Evolutionary conservation across 2,113 vertebrate genomes (phyloP).

Genomic region (Edolisoma coerulescens): DNA sequence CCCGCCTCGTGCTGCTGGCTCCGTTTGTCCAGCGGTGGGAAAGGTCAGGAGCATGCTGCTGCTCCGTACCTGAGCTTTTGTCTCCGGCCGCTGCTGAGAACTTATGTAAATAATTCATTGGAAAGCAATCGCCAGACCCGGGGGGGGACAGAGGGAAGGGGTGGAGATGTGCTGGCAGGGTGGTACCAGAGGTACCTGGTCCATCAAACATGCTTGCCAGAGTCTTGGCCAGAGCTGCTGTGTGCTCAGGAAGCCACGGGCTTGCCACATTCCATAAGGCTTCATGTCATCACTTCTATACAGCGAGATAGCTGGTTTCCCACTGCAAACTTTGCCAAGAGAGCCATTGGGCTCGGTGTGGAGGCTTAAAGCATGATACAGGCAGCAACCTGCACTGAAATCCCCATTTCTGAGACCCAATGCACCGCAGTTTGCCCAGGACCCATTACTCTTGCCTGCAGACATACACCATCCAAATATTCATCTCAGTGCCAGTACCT

Average conservation of each 20-base stretch:
- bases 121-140: neutral
- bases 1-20: slow-evolving; percentile 59
- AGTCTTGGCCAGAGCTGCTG: neutral
- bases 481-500: neutral
- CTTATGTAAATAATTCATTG: slow-evolving; percentile 45
- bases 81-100: slow-evolving; percentile 14
- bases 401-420: neutral
- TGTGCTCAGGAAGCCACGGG: rapidly evolving
- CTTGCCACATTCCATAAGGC: neutral
- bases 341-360: neutral
- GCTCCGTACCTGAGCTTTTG: slow-evolving; percentile 80
- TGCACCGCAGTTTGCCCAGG: rapidly evolving
- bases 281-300: neutral
- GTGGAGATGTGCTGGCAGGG: neutral
- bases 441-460: neutral
- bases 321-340: neutral
- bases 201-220: rapidly evolving
- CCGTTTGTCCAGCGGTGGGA: slow-evolving; percentile 68
- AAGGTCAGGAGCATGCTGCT: slow-evolving; percentile 79
- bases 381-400: neutral
- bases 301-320: neutral
- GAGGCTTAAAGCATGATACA: neutral
- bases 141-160: neutral
- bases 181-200: neutral
- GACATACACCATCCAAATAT: neutral